These are phyloP conservation scores for Condylura cristata DNA, from an alignment of 2,113 vertebrate species.

Conservation along the genomic window DNA sequence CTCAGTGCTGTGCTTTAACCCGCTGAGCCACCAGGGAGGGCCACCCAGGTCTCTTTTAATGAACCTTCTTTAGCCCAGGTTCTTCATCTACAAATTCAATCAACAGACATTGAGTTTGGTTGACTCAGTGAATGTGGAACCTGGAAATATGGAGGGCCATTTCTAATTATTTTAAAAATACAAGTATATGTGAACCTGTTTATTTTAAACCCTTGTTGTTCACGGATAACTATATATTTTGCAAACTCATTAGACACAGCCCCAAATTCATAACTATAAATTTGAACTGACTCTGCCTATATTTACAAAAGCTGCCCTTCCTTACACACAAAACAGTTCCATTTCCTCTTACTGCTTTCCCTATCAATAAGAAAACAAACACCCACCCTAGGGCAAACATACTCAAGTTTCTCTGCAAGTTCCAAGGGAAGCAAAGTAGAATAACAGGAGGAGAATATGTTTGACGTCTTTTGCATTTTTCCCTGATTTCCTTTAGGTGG, in stretches of 20 bases:
- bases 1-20: too few relatives aligned
- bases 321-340: not conserved
- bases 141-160: not conserved
- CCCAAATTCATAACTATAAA: not conserved
- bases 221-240: not conserved
- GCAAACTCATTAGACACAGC: not conserved
- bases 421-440: not conserved
- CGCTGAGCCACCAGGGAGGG: too few relatives aligned
- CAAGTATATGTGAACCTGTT: not conserved
- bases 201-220: not conserved
- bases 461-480: not conserved
- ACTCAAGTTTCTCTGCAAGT: not conserved
- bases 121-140: not conserved
- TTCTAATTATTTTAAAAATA: not conserved
- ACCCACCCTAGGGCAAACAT: slow-evolving; percentile 12
- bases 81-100: too few relatives aligned
- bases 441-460: not conserved
- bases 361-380: slow-evolving; percentile 42
- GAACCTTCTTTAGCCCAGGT: not conserved
- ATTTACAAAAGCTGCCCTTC: not conserved
- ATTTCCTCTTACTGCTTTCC: slow-evolving; percentile 35
- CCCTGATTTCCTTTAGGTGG: not conserved
- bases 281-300: not conserved
- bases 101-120: not conserved
- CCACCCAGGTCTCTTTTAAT: not conserved